These are phyloP conservation scores for Polydrusus tereticollis DNA, from an alignment of 2,888 invertebrate genomes.

Conservation along the genomic window DNA sequence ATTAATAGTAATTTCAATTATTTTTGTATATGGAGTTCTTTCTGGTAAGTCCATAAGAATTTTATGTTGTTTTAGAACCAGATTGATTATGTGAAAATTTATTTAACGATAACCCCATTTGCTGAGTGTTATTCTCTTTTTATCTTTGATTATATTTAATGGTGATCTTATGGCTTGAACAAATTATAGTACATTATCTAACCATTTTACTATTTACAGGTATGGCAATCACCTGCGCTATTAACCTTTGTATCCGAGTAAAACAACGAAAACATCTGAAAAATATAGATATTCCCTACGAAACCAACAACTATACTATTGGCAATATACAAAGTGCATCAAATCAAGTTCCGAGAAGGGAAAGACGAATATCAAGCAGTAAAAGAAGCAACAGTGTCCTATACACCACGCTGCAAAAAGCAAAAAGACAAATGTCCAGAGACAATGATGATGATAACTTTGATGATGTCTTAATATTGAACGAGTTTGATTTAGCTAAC, in stretches of 20 bases:
- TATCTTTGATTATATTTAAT: too few species aligned
- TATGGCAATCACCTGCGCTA: constrained; percentile 26
- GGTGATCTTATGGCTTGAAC: too few species aligned
- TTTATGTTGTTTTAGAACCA: too few species aligned
- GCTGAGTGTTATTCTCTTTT: too few species aligned
- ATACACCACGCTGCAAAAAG: constrained; percentile 26
- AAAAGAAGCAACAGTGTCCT: constrained; percentile 39
- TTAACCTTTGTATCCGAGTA: constrained; percentile 25
- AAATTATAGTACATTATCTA: too few species aligned
- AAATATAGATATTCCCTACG: constrained; percentile 3
- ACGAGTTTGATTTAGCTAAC: constrained; percentile 46
- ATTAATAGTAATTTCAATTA: constrained; percentile 28
- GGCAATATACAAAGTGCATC: background rate
- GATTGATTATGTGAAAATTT: too few species aligned
- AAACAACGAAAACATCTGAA: constrained; percentile 9
- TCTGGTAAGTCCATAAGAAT: constrained; percentile 44
- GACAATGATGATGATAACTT: constrained; percentile 20
- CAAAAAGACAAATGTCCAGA: constrained; percentile 12
- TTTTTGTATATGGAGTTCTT: constrained; percentile 49
- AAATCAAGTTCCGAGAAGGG: constrained; percentile 3
- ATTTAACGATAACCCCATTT: background rate
- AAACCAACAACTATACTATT: background rate
- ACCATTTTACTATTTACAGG: constrained; percentile 40
- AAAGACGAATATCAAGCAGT: background rate
- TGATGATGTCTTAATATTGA: constrained; percentile 38